These are phyloP conservation scores for Salvelinus namaycush DNA, from an alignment of 2,113 vertebrate species.

Conservation along the genomic window DNA sequence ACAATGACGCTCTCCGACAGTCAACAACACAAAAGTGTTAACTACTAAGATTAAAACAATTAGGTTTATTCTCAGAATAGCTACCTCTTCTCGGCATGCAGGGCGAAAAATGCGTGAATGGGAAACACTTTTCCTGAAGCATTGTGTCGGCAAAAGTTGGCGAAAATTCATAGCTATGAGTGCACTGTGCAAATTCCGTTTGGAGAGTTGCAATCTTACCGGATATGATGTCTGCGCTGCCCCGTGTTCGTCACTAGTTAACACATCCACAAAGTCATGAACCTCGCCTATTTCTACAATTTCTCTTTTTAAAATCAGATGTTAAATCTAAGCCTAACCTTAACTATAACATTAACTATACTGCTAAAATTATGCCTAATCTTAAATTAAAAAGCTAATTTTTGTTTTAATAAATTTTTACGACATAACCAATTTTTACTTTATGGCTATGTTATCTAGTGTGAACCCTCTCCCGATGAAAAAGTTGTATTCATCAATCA, in stretches of 20 bases:
- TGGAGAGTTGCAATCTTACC: not conserved
- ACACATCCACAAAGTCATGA: no score
- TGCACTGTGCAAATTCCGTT: no score
- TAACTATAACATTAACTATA: no score
- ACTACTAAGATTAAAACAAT: conserved; percentile 8
- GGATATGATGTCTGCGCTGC: not conserved
- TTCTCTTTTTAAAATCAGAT: no score
- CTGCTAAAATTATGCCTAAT: no score
- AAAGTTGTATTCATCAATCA: not conserved
- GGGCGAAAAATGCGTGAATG: conserved; percentile 3
- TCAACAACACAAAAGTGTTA: not conserved
- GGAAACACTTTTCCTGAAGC: conserved; percentile 19
- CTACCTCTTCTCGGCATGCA: conserved; percentile 52
- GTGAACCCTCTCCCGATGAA: not conserved
- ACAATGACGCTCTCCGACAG: no score
- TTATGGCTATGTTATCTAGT: no score
- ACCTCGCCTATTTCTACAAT: not conserved
- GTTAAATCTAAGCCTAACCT: no score
- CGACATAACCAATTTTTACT: no score
- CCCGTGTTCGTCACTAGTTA: no score
- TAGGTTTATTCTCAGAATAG: not conserved
- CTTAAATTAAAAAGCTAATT: no score
- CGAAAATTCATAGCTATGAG: conserved; percentile 41
- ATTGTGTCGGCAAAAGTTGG: conserved; percentile 5
- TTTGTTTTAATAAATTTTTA: no score